Base-by-base conservation (phyloP, 2,888 invertebrate species). In the Hymenopus coronatus region DNA sequence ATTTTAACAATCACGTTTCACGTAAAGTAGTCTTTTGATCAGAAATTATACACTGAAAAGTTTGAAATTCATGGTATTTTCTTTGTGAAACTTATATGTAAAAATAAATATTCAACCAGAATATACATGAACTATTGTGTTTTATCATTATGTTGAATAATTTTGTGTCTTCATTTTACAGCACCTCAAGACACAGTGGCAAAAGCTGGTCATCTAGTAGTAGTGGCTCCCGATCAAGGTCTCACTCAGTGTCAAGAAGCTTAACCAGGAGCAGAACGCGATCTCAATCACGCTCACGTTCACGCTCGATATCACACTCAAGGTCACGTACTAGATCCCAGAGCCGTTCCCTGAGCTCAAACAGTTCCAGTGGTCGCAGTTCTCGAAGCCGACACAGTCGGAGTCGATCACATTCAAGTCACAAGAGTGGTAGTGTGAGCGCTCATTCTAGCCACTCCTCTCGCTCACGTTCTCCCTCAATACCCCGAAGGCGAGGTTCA, bases 401-500 rank as follows among this genome's bases (percentile, higher is more conserved):
- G 14, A 87, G 87, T n/a, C 87, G 27, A n/a, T 87, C 87, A 40
- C 87, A 82, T 33, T 93, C 93, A 12, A 93, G 94, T 89, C 94
- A 94, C n/a, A 93, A 94, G 94, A 94, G 4, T 94, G 94, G 46
- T 94, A 90, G 8, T 94, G 94, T 88, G 94, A 88, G 89, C 82
- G 87, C 90, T 25, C 86, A 88, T 46, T 89, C 89, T 84, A 89
- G 90, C 87, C 90, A 90, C 86, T 90, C 91, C 8, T 90, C 90
- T 9, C 88, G 96, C 91, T 96, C 96, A 89, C 95, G 97, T 90
- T 97, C 97, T 90, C 97, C 96, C n/a, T 98, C 98, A 90, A 98
- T 98, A 93, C 98, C 98, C 88, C 95, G 98, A 89, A 95, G 98
- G 90, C 96, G 97, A 91, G 98, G 98, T 84, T 98, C 98, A 89